A percentile compares a stretch with the other conserved stretches of the same genome.
Evolutionary conservation across 64 coral and sea anemone species (phyloP).

Genomic region (Anthopleura sola): DNA sequence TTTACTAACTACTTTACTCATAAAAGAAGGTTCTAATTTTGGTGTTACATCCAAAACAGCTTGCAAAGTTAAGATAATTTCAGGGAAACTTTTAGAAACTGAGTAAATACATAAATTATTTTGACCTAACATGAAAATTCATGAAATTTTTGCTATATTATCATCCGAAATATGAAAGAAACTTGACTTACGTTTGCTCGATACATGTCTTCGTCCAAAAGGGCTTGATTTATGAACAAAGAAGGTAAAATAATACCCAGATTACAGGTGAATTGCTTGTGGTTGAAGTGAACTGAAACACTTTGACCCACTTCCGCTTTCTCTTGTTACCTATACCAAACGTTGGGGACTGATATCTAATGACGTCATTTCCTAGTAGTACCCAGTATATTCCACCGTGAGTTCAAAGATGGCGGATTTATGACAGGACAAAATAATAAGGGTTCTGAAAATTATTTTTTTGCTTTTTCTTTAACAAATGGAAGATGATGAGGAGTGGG

Average conservation of each 20-base stretch:
- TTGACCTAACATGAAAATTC: not conserved
- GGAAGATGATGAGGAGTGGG: slow-evolving; percentile 36
- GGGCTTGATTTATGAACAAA: slow-evolving; percentile 1
- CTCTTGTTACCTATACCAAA: not conserved
- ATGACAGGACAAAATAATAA: not conserved
- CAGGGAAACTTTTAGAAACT: not conserved
- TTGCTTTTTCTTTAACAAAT: not conserved
- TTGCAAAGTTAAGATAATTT: not conserved
- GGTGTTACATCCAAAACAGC: not conserved
- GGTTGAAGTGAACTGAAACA: not conserved
- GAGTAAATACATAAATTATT: not conserved
- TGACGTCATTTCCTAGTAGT: slow-evolving; percentile 9
- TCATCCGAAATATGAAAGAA: not conserved
- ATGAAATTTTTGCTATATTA: not conserved
- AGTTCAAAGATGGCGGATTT: not conserved
- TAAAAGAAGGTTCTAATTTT: not conserved
- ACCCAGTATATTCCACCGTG: not conserved
- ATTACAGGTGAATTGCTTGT: slow-evolving; percentile 18
- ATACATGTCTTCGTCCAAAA: slow-evolving; percentile 39
- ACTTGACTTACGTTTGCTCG: slow-evolving; percentile 42
- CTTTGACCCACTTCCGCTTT: slow-evolving; percentile 2
- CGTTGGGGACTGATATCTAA: not conserved
- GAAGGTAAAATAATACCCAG: slow-evolving; percentile 3
- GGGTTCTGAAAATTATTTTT: not conserved
- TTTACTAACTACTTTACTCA: not conserved